These are phyloP conservation scores for Anabas testudineus DNA, from an alignment of 2,797 vertebrate genomes.

Conservation along the genomic window DNA sequence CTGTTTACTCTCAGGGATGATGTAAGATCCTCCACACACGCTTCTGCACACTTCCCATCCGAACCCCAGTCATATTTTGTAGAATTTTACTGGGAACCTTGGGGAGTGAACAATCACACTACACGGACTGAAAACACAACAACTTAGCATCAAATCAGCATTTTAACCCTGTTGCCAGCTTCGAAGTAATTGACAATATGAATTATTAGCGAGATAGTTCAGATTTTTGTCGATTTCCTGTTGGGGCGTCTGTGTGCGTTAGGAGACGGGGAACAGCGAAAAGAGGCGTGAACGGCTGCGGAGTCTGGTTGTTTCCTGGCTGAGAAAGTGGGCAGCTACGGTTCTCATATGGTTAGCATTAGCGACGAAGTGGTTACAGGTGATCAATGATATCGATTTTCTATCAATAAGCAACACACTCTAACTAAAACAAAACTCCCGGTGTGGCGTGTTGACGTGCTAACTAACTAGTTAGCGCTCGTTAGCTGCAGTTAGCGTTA, in stretches of 20 bases:
- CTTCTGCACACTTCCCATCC: conserved; percentile 18
- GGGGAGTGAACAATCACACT: conserved; percentile 6
- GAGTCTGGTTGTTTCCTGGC: conserved; percentile 42
- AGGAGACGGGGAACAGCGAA: conserved; percentile 15
- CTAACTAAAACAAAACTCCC: background rate
- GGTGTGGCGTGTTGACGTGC: background rate
- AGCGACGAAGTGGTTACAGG: background rate
- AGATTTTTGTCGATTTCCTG: background rate
- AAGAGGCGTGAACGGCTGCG: conserved; percentile 44
- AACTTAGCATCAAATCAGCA: background rate
- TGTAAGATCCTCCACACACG: conserved; percentile 45
- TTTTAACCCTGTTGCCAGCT: no score
- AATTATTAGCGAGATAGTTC: background rate
- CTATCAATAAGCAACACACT: background rate
- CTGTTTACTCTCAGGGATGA: conserved; percentile 18
- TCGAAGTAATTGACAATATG: background rate
- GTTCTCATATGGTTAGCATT: background rate
- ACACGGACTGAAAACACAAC: rapidly evolving
- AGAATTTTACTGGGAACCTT: background rate
- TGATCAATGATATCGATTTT: conserved; percentile 13
- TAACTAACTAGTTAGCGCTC: background rate
- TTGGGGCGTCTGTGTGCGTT: background rate
- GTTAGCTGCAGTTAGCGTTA: conserved; percentile 34
- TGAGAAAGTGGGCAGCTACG: conserved; percentile 2
- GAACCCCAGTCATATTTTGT: background rate